Evolutionary conservation across 2,797 vertebrate species (phyloP), one percentile per base, ranked within the genome.

Genomic region (Crenichthys baileyi): DNA sequence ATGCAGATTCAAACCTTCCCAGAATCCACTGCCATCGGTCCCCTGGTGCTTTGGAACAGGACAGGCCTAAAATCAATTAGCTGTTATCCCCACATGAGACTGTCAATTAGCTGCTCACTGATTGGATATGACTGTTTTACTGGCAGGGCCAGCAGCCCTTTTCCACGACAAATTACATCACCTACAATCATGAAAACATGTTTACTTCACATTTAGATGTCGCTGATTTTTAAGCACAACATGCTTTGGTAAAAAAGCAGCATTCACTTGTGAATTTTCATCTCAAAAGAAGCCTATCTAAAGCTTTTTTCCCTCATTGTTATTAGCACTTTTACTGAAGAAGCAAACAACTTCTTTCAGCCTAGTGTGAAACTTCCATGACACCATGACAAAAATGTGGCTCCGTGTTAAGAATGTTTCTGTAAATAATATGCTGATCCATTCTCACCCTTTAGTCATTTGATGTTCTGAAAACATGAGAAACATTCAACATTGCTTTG

Each of bases 41-140:
- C 87, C 85, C 79, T 73, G 81, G 84, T 87, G 87, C 31, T 80
- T 71, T 78, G 58, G 41, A 90, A 73, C 36, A 74, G 84, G 95
- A 95, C 95, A 96, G 85, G 94, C 95, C 91, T 95, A 91, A 93
- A 95, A 96, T 96, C 96, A 95, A 96, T 96, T 96, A 95, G 80
- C 83, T 86, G 87, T 84, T 90, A 85, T 88, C 90, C 83, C 88
- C 92, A 92, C 90, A 91, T 81, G 87, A 65, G 65, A 86, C 83
- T 95, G 95, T 96, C 94, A 95, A 91, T 95, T 94, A 94, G 70
- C 24, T 44, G n/a, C 55, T 29, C 60, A 73, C 58, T 83, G 90
- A 87, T 85, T 80, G 83, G 82, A 90, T 93, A 92, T 92, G 91
- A 90, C 56, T 83, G 79, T 84, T 89, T 89, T 76, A 77, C 87